phyloP scores from a whole-genome alignment of 30 jellyfish, hydroid and myxozoan species.

The Catostylus mosaicus region DNA sequence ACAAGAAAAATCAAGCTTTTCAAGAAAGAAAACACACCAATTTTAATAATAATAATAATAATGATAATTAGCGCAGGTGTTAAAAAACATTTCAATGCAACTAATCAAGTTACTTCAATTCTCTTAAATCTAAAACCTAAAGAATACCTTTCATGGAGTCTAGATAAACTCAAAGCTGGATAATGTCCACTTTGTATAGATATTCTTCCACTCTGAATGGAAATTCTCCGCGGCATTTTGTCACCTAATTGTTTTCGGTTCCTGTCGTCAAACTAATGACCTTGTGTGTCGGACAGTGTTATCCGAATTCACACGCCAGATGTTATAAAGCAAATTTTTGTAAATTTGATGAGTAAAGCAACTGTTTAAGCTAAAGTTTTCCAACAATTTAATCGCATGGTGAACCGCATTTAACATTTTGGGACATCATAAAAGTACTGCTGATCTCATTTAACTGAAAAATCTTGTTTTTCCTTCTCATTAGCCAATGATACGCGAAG shows the following conservation, averaged over 20 bases:
- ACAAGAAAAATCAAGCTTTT: no score
- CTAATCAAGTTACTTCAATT: no score
- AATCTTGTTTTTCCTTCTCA: background rate
- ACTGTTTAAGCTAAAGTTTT: slow-evolving; percentile 7
- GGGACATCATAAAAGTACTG: background rate
- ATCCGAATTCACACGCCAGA: background rate
- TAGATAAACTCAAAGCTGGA: slow-evolving; percentile 39
- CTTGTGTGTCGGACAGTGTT: background rate
- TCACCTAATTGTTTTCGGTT: background rate
- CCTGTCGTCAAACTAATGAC: background rate
- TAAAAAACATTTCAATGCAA: no score
- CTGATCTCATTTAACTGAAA: slow-evolving; percentile 1
- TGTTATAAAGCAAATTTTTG: background rate
- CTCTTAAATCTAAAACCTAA: no score
- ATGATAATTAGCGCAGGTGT: no score
- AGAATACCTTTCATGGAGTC: slow-evolving; percentile 57
- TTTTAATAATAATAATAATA: no score
- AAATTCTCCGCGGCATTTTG: slow-evolving; percentile 37
- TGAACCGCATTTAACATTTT: slow-evolving; percentile 30
- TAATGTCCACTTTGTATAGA: slow-evolving; percentile 48
- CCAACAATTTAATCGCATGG: slow-evolving; percentile 31
- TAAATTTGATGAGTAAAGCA: slow-evolving; percentile 3
- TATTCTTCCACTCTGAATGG: slow-evolving; percentile 27
- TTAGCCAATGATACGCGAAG: background rate
- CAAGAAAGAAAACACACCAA: no score